Percentiles rank a stretch among this genome's conserved stretches.
phyloP scores from a whole-genome alignment of 2,797 vertebrate species.

The Threskiornis aethiopicus region DNA sequence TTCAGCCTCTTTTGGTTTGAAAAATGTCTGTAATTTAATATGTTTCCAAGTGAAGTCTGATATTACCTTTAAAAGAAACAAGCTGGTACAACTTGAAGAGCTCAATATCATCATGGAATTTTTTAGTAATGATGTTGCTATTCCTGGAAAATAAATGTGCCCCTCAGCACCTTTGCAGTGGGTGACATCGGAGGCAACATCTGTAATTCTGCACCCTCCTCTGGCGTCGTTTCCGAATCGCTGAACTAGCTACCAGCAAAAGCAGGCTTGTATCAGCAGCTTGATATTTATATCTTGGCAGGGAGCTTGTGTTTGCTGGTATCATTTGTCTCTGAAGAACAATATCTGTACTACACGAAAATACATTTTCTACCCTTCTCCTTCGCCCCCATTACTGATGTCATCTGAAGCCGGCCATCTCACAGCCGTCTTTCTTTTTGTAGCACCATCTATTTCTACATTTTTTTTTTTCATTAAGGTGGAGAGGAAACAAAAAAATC shows the following conservation, averaged over 20 bases:
- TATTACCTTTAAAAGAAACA: neutral
- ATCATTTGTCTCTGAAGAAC: slow-evolving; percentile 43
- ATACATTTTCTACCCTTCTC: neutral
- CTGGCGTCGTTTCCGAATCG: neutral
- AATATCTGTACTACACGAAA: slow-evolving; percentile 8
- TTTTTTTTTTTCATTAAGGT: neutral
- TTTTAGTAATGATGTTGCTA: slow-evolving; percentile 2
- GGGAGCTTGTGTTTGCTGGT: neutral
- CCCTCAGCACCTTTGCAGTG: slow-evolving; percentile 14
- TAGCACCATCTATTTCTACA: neutral
- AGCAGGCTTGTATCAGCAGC: slow-evolving; percentile 26
- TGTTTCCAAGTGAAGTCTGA: neutral
- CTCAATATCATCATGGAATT: neutral
- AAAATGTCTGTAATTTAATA: neutral
- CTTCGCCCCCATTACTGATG: neutral
- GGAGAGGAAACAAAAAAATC: no score
- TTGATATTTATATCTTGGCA: slow-evolving; percentile 12
- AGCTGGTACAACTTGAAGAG: neutral
- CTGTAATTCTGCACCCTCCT: neutral
- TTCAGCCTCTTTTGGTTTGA: neutral
- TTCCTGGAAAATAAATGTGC: slow-evolving; percentile 27
- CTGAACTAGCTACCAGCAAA: neutral
- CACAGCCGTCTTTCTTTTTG: neutral
- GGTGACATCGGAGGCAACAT: neutral
- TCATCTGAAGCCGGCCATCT: neutral